Evolutionary conservation across 2,888 invertebrate species (phyloP).

Genomic region (Folsomia candida): DNA sequence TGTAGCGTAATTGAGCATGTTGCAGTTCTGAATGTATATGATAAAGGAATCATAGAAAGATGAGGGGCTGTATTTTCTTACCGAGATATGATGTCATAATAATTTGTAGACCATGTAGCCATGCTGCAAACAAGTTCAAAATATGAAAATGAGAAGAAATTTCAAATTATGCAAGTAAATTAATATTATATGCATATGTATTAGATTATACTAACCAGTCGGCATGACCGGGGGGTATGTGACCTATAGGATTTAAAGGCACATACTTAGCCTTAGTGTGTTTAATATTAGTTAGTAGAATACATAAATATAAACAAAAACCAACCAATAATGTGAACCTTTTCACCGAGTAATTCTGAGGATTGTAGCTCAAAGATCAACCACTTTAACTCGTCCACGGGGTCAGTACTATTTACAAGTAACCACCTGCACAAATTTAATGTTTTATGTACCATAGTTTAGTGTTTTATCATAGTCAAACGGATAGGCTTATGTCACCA

Average conservation of each 20-base stretch:
- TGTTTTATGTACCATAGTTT: constrained; percentile 3
- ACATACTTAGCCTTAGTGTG: too few species aligned
- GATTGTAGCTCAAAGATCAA: constrained; percentile 88
- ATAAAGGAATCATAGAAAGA: too few species aligned
- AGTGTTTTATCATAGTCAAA: background rate
- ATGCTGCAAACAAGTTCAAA: too few species aligned
- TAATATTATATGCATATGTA: too few species aligned
- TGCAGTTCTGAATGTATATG: too few species aligned
- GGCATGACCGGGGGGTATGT: constrained; percentile 90
- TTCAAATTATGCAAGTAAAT: too few species aligned
- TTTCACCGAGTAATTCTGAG: constrained; percentile 70
- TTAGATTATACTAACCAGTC: too few species aligned
- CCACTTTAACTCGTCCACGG: constrained; percentile 92
- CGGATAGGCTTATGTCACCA: background rate
- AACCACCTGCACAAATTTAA: constrained; percentile 67
- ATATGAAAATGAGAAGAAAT: too few species aligned
- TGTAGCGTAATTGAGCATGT: too few species aligned
- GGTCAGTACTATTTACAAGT: constrained; percentile 90
- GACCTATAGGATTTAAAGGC: constrained; percentile 96
- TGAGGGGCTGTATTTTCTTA: constrained; percentile 49
- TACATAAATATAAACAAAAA: background rate
- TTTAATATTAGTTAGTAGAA: too few species aligned
- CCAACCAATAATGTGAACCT: background rate
- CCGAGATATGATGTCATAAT: constrained; percentile 81
- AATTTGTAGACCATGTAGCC: constrained; percentile 93